Evolutionary conservation across 35 echinoderm and acorn worm genomes (phyloP).

Genomic region (Anneissia japonica): DNA sequence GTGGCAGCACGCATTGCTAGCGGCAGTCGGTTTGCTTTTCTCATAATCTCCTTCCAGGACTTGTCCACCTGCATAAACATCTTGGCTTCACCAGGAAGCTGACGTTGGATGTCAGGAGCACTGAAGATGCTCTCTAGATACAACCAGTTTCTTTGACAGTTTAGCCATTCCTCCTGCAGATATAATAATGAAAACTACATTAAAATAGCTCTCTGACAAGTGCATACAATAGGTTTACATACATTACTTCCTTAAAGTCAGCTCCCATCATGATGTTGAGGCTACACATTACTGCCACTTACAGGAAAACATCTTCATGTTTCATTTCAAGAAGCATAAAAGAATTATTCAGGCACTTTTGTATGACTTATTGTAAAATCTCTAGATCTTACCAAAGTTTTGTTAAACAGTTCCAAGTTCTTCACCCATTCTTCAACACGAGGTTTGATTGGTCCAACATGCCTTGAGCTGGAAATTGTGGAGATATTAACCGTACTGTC

Average conservation of each 20-base stretch:
- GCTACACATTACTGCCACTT: too few species aligned
- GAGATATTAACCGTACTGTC: constrained; percentile 91
- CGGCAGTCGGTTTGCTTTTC: constrained; percentile 83
- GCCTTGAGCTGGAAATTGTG: constrained; percentile 88
- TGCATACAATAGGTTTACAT: too few species aligned
- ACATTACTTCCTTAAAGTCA: too few species aligned
- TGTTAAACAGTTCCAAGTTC: constrained; percentile 84
- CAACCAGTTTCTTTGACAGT: constrained; percentile 89
- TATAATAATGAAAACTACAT: background rate
- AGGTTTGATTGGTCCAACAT: constrained; percentile 92
- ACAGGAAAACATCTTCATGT: too few species aligned
- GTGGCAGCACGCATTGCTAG: constrained; percentile 80
- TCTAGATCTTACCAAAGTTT: constrained; percentile 60
- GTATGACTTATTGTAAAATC: too few species aligned
- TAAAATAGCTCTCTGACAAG: background rate
- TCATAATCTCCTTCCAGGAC: constrained; percentile 98
- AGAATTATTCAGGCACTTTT: too few species aligned
- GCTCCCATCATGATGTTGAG: too few species aligned
- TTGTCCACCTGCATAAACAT: constrained; percentile 99
- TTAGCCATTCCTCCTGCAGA: constrained; percentile 88
- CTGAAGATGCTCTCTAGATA: constrained; percentile 98
- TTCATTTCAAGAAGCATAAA: too few species aligned
- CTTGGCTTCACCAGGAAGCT: constrained; percentile 93
- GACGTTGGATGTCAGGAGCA: constrained; percentile 95
- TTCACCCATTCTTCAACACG: constrained; percentile 94